These are phyloP conservation scores for Argentina silus DNA, from an alignment of 2,797 vertebrate species.

Conservation along the genomic window DNA sequence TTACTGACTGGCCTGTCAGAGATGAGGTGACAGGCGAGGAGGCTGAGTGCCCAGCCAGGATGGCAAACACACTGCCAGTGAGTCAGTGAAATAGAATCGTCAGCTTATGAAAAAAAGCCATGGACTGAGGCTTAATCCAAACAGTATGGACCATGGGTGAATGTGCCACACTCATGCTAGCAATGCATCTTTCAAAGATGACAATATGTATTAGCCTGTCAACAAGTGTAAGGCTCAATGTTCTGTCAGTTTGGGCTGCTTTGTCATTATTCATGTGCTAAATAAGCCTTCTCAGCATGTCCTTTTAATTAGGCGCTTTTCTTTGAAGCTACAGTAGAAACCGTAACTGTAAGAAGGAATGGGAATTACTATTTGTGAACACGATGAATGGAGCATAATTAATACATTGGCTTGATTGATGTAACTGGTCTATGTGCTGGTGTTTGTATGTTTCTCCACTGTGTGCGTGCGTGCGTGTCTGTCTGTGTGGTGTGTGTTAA, in stretches of 20 bases:
- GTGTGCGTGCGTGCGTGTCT: no score
- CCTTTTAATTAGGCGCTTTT: conserved; percentile 50
- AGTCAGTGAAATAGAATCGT: conserved; percentile 29
- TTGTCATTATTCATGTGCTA: conserved; percentile 38
- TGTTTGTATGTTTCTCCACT: no score
- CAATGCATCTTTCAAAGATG: conserved; percentile 48
- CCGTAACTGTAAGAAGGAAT: conserved; percentile 12
- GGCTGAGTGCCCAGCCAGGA: conserved; percentile 19
- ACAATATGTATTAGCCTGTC: conserved; percentile 64
- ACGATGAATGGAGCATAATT: background rate
- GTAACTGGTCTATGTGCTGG: background rate
- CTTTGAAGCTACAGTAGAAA: conserved; percentile 34
- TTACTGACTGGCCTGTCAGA: background rate
- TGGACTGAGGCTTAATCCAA: conserved; percentile 33
- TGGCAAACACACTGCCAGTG: conserved; percentile 22
- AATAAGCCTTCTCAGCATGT: conserved; percentile 30
- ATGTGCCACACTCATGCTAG: conserved; percentile 41
- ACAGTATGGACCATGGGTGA: conserved; percentile 43
- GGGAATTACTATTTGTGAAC: conserved; percentile 43
- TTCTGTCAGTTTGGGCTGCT: conserved; percentile 17
- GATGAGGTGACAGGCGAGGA: conserved; percentile 27
- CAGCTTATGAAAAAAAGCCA: conserved; percentile 35
- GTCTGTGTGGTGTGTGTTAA: no score
- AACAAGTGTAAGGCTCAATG: conserved; percentile 27
- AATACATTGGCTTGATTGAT: background rate